Evolutionary conservation across 2,113 vertebrate species (phyloP), one percentile per base, ranked within the genome.

Genomic region (Sigmodon hispidus): DNA sequence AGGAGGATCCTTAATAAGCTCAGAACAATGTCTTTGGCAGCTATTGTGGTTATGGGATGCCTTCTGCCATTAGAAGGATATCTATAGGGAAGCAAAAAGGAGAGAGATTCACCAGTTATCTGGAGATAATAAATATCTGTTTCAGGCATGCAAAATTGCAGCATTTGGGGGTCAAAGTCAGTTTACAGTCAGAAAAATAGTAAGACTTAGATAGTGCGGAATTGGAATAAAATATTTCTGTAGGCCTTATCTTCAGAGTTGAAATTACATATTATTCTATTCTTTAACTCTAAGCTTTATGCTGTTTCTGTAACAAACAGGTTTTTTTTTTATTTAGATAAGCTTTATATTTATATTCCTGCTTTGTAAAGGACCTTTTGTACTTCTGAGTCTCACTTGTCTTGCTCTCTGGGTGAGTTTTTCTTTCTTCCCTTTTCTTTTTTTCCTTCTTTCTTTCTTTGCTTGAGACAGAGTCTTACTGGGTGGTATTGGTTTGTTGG

Each of bases 141-240:
- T 76, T 36, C 36, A 72, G 72, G 16, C 21, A 55, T 19, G n/a
- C 57, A 52, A 94, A 93, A 93, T 36, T 43, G 16, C n/a, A 65
- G 22, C 83, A 93, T 93, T 61, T 85, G 12, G 73, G 77, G 79
- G 57, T 93, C 34, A 80, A 59, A 96, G 73, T 9, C 45, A 36
- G 40, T 59, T 67, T 43, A 72, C 31, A 45, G 72, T 73, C 43
- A 77, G 40, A 52, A 87, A 89, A 22, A 11, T 63, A 72, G 48
- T 52, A 17, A 19, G 85, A 45, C 63, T 57, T 69, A 83, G 57
- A 2, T 11, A 4, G 84, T 19, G 61, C 24, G 21, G 4, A 3
- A 26, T 19, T 67, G 45, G 40, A 63, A 94, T 67, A 90, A 89
- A 84, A 92, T 45, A 17, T 43, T 77, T 93, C 63, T 86, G 11